Percentiles rank a stretch among this genome's conserved stretches.
Evolutionary conservation across 2,888 invertebrate genomes (phyloP).

Genomic region (Argyresthia albistria): DNA sequence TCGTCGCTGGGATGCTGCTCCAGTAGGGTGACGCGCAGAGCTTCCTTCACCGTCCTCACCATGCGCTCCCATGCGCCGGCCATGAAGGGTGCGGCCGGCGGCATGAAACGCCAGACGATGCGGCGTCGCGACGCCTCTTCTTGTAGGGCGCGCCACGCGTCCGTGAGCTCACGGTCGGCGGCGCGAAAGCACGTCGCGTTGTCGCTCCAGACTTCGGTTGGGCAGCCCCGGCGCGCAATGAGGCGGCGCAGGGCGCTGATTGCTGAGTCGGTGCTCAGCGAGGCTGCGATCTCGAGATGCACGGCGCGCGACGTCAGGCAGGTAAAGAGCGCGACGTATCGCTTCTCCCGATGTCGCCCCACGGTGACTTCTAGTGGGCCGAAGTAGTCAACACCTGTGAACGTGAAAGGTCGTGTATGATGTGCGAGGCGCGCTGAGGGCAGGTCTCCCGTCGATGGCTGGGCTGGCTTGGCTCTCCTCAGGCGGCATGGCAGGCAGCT

Average conservation of each 20-base stretch:
- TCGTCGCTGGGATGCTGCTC: background rate
- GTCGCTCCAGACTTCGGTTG: background rate
- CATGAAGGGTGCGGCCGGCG: no score
- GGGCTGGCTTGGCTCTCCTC: no score
- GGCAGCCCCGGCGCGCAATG: background rate
- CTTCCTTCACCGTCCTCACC: no score
- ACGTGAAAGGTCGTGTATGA: background rate
- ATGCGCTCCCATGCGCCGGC: no score
- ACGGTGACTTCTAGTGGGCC: background rate
- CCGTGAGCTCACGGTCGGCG: conserved; percentile 10
- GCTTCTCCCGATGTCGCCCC: background rate
- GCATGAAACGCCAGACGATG: no score
- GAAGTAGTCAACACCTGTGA: background rate
- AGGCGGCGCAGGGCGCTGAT: background rate
- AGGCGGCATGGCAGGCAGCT: no score
- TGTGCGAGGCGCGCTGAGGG: no score
- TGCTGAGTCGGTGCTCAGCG: background rate
- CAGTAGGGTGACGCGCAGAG: background rate
- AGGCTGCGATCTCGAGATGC: background rate
- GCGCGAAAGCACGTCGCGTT: conserved; percentile 12
- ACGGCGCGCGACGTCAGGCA: background rate
- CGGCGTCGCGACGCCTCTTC: background rate
- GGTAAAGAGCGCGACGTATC: background rate
- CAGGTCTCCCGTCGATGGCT: no score
- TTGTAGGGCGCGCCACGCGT: background rate